Base-by-base conservation (phyloP, 2,888 invertebrate genomes). In the Cryptosula pallasiana region DNA sequence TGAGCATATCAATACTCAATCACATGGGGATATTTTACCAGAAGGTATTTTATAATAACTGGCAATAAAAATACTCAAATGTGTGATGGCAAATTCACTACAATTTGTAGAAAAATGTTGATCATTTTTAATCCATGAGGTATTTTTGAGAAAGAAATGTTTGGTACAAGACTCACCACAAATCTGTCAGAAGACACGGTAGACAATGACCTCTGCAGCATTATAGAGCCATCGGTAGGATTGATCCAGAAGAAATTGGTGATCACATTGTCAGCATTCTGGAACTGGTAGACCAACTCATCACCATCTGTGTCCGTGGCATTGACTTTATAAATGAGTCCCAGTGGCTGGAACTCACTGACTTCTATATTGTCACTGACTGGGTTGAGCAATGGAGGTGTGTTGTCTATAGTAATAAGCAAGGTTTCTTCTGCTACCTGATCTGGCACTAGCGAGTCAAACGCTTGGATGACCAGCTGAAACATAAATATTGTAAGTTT, bases 201-300 rank as follows among this genome's bases (percentile, higher is more conserved):
- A 2, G 78, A 76, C 5, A 81, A 78, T 5, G 79, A 77, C 58
- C 75, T 73, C 25, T 73, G 74, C 29, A 79, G 74, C 3, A 77
- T 77, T 20, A 81, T 74, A 3, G 76, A 73, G 27, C 80, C 81
- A 27, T 75, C 77, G 55, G 76, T 77, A 0, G 79, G 76, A 72
- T 80, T 78, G 69, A 81, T 72, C 74, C 78, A 79, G 77, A 81
- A 81, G 74, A 76, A 79, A 36, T 77, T 63, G 32, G 20, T 63
- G 29, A 63, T 27, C 5, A 63, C n/a, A 13, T 32, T n/a, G 25
- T 63, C 63, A 2, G 27, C 34, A 32, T 32, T 32, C 5, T 20
- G 9, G 32, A 63, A 34, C 1, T 13, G 20, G 34, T 63, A 63
- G 13, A 27, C 27, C 27, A 63, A 29, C 63, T 63, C 63, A 63